These are phyloP conservation scores for Acrobasis suavella DNA, from an alignment of 2,888 invertebrate genomes.

Conservation along the genomic window DNA sequence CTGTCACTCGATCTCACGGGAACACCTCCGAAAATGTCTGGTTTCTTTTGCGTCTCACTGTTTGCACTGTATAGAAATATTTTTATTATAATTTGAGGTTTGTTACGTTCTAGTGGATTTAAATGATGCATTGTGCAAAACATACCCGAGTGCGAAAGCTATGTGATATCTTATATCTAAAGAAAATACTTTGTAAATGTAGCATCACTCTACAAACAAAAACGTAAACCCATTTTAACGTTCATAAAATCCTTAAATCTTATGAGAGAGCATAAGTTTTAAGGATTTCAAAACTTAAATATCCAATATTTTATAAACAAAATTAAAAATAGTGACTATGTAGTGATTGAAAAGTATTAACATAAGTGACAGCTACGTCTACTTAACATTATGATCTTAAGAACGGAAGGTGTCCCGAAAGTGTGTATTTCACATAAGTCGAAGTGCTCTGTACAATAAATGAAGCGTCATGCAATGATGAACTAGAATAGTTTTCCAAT, in stretches of 20 bases:
- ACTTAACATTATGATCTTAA: neutral
- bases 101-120: neutral
- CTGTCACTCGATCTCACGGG: conserved; percentile 31
- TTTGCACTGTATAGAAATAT: conserved; percentile 52
- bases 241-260: too few species aligned
- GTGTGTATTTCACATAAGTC: neutral
- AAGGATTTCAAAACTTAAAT: too few species aligned
- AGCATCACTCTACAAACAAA: neutral
- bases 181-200: neutral
- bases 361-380: neutral
- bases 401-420: neutral
- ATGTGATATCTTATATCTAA: neutral
- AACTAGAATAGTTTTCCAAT: too few species aligned
- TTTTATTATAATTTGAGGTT: conserved; percentile 14
- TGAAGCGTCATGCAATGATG: too few species aligned
- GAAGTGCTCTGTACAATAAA: too few species aligned
- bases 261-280: too few species aligned
- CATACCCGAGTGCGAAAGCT: conserved; percentile 10
- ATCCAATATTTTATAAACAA: too few species aligned
- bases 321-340: too few species aligned
- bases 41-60: conserved; percentile 49
- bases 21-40: conserved; percentile 50
- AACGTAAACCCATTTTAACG: too few species aligned
- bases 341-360: neutral
- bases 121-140: neutral